Evolutionary conservation across 37 sponge, comb jelly and placozoan species (phyloP), one percentile per base, ranked within the genome.

Genomic region (Aplysina aerophoba): DNA sequence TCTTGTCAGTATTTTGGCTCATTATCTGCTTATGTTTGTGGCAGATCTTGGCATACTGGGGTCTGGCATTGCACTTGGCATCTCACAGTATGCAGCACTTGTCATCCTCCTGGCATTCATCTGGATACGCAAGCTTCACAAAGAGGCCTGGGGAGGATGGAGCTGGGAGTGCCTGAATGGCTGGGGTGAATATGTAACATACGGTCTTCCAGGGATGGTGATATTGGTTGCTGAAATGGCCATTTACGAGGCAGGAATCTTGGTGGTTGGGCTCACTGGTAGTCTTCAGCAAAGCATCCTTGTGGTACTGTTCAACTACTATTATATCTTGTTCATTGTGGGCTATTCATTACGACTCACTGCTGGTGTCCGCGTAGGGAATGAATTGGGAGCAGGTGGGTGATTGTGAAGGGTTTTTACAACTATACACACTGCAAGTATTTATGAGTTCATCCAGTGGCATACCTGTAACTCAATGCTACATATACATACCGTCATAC

Each of bases 141-240:
- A 84, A 44, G 37, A 65, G 68, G 84, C 89, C 41, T 88, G 89
- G 89, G 85, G 84, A 0, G 90, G 90, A 33, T 90, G 90, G 90
- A 90, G 79, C 35, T 85, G 72, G 82, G 90, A 90, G 65, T 50
- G 86, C 59, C 78, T 90, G 68, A 55, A 82, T 14, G 86, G 82
- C 38, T 90, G 90, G 90, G 61, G 82, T 15, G 62, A 71, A 39
- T 90, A 83, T 40, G 22, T 72, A 8, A 85, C 75, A 61, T 63
- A 86, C 25, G 86, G 75, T 64, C 20, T 90, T 22, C 90, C 90
- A 24, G 90, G 90, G 1, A 20, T 81, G 34, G 5, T 82, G n/a
- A 86, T 82, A 78, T 73, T 8, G 8, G 8, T 40, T 36, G 62
- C 85, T 40, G 88, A 85, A 50, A 85, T 77, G 83, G 81, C 66